Evolutionary conservation across 2,113 vertebrate species (phyloP), one percentile per base, ranked within the genome.

Genomic region (Madoqua kirkii): DNA sequence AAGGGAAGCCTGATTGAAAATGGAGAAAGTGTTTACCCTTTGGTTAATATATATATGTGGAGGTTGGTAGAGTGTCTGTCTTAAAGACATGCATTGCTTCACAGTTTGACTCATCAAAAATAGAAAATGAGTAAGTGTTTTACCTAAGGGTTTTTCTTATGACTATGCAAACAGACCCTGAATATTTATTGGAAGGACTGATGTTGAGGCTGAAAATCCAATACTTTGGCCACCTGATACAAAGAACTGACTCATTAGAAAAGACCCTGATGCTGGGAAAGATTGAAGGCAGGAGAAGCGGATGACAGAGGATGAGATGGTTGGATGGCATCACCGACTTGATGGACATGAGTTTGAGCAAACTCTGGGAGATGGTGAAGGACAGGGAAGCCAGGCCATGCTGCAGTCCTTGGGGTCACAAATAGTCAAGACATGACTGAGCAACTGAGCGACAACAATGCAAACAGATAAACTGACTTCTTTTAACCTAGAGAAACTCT

Each of bases 111-210:
- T 81, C 40, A 92, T n/a, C 27, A 76, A 33, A 71, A 84, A 60
- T 60, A 67, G 95, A 92, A 92, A 81, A 71, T 83, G 87, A 96
- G 6, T 79, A 89, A 71, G 14, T 93, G 54, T 33, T 86, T 91
- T 40, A 78, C 3, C 15, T 94, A 76, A 76, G 40, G n/a, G 1
- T 36, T 95, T 55, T 89, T 90, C 59, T 33, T 78, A 29, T 17
- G 62, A 45, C 25, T 54, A 82, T 40, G 79, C 13, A 89, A 93
- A 96, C 45, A 40, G 54, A 94, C 67, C 19, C 10, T 71, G 67
- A 40, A 71, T 40, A 71, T 40, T 71, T 12, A 40, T 23, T 71
- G n/a, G 67, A 40, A 71, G n/a, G n/a, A 71, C 67, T 71, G n/a
- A 71, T 71, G n/a, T 10, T 71, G 67, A 71, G 36, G n/a, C n/a